Evolutionary conservation across 2,113 vertebrate genomes (phyloP).

Genomic region (Upupa epops): DNA sequence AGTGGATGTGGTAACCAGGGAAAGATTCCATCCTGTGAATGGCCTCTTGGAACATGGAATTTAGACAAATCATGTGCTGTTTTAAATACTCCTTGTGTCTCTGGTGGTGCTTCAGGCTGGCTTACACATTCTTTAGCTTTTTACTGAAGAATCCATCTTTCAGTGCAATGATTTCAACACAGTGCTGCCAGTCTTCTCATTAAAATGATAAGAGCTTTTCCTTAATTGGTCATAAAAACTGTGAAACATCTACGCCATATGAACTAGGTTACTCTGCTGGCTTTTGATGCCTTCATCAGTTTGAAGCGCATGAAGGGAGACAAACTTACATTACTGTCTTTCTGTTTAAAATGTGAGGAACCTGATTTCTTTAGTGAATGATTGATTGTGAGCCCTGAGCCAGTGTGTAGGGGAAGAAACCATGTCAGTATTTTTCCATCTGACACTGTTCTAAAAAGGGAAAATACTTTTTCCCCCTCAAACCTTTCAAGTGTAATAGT

Average conservation of each 20-base stretch:
- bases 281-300: background rate
- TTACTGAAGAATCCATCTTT: background rate
- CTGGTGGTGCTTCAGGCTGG: background rate
- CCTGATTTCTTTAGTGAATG: background rate
- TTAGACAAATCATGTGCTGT: background rate
- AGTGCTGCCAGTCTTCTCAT: background rate
- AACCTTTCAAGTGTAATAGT: background rate
- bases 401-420: background rate
- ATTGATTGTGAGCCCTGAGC: background rate
- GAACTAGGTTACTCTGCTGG: background rate
- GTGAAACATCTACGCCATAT: background rate
- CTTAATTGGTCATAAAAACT: background rate
- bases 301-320: background rate
- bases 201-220: background rate
- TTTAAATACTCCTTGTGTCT: background rate
- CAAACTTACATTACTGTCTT: background rate
- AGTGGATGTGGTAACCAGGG: background rate
- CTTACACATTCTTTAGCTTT: background rate
- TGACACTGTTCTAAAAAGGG: background rate
- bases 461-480: fast-evolving
- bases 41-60: background rate
- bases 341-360: background rate
- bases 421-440: background rate
- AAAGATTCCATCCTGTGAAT: background rate
- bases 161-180: background rate